Evolutionary conservation across 1,140 invertebrate genomes (phyloP), one percentile per base, ranked within the genome.

Genomic region (Holcopasites calliopsidis): DNA sequence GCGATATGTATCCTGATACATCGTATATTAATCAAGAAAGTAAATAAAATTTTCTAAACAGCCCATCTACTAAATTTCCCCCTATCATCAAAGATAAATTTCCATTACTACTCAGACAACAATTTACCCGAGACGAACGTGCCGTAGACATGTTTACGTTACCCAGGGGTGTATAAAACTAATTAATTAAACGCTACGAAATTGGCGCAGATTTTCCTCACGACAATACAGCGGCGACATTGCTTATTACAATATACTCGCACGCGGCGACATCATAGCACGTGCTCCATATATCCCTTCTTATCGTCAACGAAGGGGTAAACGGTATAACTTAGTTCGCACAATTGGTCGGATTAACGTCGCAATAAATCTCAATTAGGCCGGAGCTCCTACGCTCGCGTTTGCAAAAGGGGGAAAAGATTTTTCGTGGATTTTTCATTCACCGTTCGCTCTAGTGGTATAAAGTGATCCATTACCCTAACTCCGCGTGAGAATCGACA

Each of bases 321-420:
- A 87, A 87, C 78, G 86, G 83, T 86, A 88, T 88, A 88, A 88
- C 87, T 89, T 88, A 73, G 64, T 89, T 88, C 85, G 54, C 74
- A 76, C 88, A 88, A 88, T 88, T 88, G 87, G 77, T 42, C 68
- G 81, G 79, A 87, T 86, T 88, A 88, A 88, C 83, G 80, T 86
- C 79, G 86, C 75, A 85, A 88, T 89, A 89, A 89, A 89, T 88
- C 87, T 83, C 77, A 88, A 89, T 88, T 88, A 86, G 80, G 66
- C 42, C 38, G 35, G n/a, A n/a, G 52, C 71, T 79, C 62, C 76
- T 65, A 82, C 64, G 54, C 68, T 52, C 54, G 28, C 28, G 52
- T 21, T 6, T 33, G 21, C 18, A 6, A 26, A 7, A 26, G 69
- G 49, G 64, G 49, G 26, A 18, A 35, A 69, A 38, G 68, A 64